Conservation (phyloP, 1,140 invertebrate species). For the Drosophila erecta region DNA sequence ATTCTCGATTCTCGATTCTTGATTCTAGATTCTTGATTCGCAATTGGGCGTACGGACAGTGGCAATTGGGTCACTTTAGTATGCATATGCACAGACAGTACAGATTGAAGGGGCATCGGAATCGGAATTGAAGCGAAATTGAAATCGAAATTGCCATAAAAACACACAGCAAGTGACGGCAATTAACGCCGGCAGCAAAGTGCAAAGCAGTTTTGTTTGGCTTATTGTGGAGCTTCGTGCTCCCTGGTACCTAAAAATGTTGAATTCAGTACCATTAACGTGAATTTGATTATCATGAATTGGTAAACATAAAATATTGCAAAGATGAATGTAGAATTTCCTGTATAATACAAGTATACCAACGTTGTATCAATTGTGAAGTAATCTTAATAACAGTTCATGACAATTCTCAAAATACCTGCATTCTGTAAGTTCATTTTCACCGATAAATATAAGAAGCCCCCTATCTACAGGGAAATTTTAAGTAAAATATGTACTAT, state of each 20-base stretch:
- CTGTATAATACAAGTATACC: too few relatives aligned
- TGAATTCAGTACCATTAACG: too few relatives aligned
- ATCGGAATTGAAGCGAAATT: conserved; percentile 23
- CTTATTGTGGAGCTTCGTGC: neutral
- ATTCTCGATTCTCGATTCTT: conserved; percentile 28
- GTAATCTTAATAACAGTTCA: neutral
- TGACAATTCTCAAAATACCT: neutral
- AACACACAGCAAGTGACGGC: conserved; percentile 58
- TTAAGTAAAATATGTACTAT: neutral
- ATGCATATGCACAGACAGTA: conserved; percentile 57
- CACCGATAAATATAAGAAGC: neutral
- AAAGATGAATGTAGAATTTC: too few relatives aligned
- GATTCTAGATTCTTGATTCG: conserved; percentile 45
- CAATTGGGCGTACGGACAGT: conserved; percentile 41
- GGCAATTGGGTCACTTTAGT: conserved; percentile 78
- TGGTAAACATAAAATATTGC: too few relatives aligned
- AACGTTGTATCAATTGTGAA: neutral
- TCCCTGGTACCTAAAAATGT: neutral
- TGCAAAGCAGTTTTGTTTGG: conserved; percentile 48
- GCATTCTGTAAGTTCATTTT: neutral
- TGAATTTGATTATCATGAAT: neutral
- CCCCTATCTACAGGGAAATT: conserved; percentile 1
- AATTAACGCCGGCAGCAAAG: conserved; percentile 64
- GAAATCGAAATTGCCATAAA: conserved; percentile 53
- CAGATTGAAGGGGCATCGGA: conserved; percentile 17